These are phyloP conservation scores for Cervus canadensis DNA, from an alignment of 2,113 vertebrate species.

Conservation along the genomic window DNA sequence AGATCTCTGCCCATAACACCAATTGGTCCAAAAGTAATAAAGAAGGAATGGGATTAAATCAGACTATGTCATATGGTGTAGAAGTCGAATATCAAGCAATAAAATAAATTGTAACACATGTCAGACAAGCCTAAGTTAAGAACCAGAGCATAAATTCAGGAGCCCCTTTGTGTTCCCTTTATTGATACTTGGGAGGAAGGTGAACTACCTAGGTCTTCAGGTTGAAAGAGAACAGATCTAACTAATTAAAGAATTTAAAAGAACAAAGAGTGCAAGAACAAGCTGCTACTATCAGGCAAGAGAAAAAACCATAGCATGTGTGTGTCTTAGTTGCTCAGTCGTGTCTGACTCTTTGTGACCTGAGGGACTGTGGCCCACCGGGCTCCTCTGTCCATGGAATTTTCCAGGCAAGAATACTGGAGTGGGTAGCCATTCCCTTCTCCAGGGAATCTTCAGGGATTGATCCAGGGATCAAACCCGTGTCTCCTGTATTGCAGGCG, in stretches of 20 bases:
- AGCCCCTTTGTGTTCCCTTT: neutral
- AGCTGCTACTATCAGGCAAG: neutral
- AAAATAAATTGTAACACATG: neutral
- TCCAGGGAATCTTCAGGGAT: neutral
- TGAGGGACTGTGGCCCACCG: neutral
- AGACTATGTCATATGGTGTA: neutral
- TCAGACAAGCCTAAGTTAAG: neutral
- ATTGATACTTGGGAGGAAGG: neutral
- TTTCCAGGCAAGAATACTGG: neutral
- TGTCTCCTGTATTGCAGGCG: neutral
- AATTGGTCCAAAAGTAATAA: neutral
- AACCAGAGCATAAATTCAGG: neutral
- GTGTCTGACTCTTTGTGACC: rapidly evolving
- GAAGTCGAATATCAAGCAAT: neutral
- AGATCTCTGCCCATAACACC: neutral
- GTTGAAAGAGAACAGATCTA: neutral
- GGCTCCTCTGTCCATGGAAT: neutral
- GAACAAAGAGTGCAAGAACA: neutral
- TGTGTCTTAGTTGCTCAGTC: neutral
- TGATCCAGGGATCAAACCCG: neutral
- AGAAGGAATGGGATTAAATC: neutral
- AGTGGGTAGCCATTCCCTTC: neutral
- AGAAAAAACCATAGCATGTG: neutral
- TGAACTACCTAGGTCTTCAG: neutral
- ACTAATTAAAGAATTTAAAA: neutral